These are phyloP conservation scores for Cotesia congregata DNA, from an alignment of 2,888 invertebrate species.

Conservation along the genomic window DNA sequence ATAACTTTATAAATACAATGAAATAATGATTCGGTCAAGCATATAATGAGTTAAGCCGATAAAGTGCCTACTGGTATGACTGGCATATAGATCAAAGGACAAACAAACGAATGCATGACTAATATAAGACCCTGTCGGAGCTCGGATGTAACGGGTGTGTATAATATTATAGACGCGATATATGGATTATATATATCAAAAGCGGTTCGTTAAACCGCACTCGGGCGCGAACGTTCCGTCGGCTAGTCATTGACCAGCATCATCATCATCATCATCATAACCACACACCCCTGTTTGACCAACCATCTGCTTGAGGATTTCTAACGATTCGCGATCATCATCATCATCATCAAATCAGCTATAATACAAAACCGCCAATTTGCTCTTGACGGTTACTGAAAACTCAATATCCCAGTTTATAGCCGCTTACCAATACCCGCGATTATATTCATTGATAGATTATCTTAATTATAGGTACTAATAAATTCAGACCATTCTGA, in stretches of 20 bases:
- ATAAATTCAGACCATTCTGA: not conserved
- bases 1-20: too few species aligned
- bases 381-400: slow-evolving; percentile 10
- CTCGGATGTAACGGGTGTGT: not conserved
- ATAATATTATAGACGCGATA: not conserved
- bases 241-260: not conserved
- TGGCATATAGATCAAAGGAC: too few species aligned
- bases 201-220: slow-evolving; percentile 25
- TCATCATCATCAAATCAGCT: not conserved
- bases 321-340: slow-evolving; percentile 4
- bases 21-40: too few species aligned
- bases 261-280: not conserved
- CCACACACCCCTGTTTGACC: too few species aligned
- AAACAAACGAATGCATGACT: too few species aligned
- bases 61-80: too few species aligned
- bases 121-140: too few species aligned
- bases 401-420: not conserved
- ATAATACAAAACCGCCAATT: slow-evolving; percentile 23
- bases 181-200: slow-evolving; percentile 12
- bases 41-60: too few species aligned
- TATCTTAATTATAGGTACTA: not conserved
- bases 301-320: slow-evolving; percentile 25
- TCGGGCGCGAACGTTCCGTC: slow-evolving; percentile 20
- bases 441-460: not conserved
- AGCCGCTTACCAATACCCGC: not conserved